These are phyloP conservation scores for Pheosia tremula DNA, from an alignment of 2,888 invertebrate species.

Conservation along the genomic window DNA sequence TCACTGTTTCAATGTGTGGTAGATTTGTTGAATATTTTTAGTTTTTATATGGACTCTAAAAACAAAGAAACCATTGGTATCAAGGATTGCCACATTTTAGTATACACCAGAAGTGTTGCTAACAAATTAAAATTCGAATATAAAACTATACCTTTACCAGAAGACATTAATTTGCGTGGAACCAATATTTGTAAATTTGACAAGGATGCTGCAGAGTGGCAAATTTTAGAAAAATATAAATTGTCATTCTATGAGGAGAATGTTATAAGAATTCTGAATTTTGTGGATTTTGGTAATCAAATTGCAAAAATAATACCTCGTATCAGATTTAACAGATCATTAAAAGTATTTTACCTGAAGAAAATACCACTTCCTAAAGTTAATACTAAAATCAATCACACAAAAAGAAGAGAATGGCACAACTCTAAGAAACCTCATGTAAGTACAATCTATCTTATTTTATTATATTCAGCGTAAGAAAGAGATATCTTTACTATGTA, in stretches of 20 bases:
- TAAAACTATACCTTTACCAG: conserved; percentile 88
- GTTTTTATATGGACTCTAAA: conserved; percentile 85
- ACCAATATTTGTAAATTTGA: conserved; percentile 87
- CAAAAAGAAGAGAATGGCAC: conserved; percentile 75
- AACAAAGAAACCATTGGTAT: conserved; percentile 39
- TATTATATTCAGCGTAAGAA: neutral
- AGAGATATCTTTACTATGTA: neutral
- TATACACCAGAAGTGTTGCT: conserved; percentile 61
- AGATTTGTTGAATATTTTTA: conserved; percentile 91
- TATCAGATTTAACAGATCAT: conserved; percentile 85
- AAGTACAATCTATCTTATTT: conserved; percentile 37
- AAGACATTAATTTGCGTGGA: conserved; percentile 90
- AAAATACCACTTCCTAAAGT: conserved; percentile 62
- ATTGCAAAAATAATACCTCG: conserved; percentile 87
- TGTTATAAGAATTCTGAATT: conserved; percentile 89
- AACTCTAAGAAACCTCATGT: conserved; percentile 72
- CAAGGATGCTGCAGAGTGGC: conserved; percentile 90
- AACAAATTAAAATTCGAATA: conserved; percentile 85
- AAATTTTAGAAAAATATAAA: conserved; percentile 80
- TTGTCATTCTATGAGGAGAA: conserved; percentile 88
- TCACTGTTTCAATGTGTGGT: conserved; percentile 92
- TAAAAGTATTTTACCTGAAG: conserved; percentile 77
- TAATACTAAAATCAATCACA: conserved; percentile 69
- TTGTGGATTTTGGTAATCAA: conserved; percentile 92
- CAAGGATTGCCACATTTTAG: conserved; percentile 56